Conservation (phyloP, 2,888 invertebrate genomes). For the Lasius fuliginosus region DNA sequence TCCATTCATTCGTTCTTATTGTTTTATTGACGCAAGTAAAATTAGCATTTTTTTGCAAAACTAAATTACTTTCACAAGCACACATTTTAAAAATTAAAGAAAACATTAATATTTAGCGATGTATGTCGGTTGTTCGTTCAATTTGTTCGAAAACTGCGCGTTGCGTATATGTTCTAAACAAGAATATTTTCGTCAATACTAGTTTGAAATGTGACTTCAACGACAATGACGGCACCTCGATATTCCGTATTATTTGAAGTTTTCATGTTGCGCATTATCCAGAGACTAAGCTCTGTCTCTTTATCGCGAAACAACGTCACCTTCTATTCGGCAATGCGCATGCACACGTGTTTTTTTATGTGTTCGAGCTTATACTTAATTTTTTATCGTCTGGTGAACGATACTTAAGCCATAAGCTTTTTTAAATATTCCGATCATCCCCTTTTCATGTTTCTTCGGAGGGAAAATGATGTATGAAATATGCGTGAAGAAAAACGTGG, state of each 20-base stretch:
- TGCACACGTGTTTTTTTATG: background rate
- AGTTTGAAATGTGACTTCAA: background rate
- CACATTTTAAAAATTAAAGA: too few species aligned
- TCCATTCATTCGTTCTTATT: too few species aligned
- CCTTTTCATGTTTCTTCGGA: too few species aligned
- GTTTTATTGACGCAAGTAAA: background rate
- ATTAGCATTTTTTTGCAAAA: too few species aligned
- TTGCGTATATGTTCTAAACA: background rate
- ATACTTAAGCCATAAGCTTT: background rate
- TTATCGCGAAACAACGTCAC: background rate
- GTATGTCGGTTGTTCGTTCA: too few species aligned
- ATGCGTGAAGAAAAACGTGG: too few species aligned
- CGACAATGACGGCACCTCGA: background rate
- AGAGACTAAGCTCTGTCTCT: background rate
- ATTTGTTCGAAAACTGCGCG: too few species aligned
- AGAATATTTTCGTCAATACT: background rate
- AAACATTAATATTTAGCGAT: too few species aligned
- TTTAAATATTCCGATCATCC: too few species aligned
- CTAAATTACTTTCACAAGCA: too few species aligned
- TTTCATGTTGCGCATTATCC: constrained; percentile 7
- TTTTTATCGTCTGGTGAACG: background rate
- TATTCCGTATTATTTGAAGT: background rate
- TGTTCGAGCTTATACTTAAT: background rate
- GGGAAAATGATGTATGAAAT: too few species aligned
- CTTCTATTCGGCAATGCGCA: background rate